phyloP scores from a whole-genome alignment of 2,888 invertebrate genomes.

The Drepanosiphum platanoidis region DNA sequence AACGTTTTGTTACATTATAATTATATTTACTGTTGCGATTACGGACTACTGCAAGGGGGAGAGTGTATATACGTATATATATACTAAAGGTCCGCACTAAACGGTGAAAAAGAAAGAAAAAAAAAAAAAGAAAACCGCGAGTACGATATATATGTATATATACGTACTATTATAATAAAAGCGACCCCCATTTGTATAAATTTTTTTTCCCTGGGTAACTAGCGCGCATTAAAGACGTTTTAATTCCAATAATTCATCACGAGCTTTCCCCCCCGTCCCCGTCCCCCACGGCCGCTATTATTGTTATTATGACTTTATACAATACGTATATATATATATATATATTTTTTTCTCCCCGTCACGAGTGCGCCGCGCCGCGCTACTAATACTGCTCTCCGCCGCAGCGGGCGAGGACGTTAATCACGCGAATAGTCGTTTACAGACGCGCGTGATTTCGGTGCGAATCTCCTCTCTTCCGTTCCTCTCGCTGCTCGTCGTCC shows the following conservation, averaged over 20 bases:
- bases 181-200: not conserved
- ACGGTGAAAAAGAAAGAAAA: not conserved
- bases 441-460: not conserved
- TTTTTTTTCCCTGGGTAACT: not conserved
- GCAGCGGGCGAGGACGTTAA: not conserved
- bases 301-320: not conserved
- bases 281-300: not conserved
- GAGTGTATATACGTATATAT: not conserved
- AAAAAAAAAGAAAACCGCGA: not conserved
- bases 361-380: not conserved
- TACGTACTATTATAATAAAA: not conserved
- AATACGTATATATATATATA: not conserved
- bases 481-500: too few species aligned
- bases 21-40: not conserved
- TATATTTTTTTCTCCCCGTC: not conserved
- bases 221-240: conserved; percentile 25
- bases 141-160: not conserved
- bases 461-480: too few species aligned
- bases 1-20: not conserved
- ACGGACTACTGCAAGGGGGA: not conserved
- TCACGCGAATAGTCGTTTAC: conserved; percentile 8
- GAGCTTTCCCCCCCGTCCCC: not conserved
- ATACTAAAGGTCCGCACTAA: not conserved
- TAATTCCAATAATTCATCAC: conserved; percentile 38
- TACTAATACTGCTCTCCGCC: not conserved